phyloP scores from a whole-genome alignment of 2,797 vertebrate genomes.

The Nannoperca australis region DNA sequence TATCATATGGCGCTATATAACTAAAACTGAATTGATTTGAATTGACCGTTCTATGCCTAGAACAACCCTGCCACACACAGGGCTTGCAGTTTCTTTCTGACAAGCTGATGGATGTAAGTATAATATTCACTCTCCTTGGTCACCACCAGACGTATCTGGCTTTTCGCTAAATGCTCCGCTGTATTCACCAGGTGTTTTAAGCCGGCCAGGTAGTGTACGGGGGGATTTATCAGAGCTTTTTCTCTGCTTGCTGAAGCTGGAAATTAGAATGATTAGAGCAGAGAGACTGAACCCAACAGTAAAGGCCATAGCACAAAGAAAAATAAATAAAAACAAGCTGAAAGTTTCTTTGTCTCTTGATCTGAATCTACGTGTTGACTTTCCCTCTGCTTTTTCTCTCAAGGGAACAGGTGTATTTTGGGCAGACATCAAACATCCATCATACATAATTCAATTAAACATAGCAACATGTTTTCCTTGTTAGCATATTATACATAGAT shows the following conservation, averaged over 20 bases:
- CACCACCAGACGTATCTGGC: background rate
- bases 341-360: background rate
- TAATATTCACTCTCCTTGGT: background rate
- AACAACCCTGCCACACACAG: conserved; percentile 5
- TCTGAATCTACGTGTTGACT: background rate
- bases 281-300: background rate
- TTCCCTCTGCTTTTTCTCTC: background rate
- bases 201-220: background rate
- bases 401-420: background rate
- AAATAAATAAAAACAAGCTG: background rate
- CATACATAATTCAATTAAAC: background rate
- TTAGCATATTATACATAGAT: background rate
- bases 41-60: background rate
- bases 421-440: background rate
- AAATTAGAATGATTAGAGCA: background rate
- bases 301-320: background rate
- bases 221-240: background rate
- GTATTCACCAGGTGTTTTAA: too few relatives aligned
- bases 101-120: background rate
- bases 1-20: too few relatives aligned
- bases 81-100: background rate
- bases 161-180: too few relatives aligned
- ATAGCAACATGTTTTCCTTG: background rate
- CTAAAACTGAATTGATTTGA: too few relatives aligned
- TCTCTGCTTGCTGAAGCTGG: background rate